phyloP scores from a whole-genome alignment of 2,797 vertebrate genomes.

The Sebastes iracundus region DNA sequence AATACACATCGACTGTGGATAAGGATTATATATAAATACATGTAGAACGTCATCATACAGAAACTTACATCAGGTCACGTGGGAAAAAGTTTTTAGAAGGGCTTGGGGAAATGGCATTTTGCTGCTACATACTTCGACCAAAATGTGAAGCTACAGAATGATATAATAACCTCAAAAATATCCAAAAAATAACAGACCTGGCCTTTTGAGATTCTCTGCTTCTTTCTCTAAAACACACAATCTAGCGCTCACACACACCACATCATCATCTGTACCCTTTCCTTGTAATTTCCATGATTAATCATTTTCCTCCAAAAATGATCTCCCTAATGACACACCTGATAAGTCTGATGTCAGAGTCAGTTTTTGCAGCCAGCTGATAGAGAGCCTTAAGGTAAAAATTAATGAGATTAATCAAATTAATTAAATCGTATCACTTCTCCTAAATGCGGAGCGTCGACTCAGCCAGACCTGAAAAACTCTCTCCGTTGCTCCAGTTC shows the following conservation, averaged over 20 bases:
- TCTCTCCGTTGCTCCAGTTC: slow-evolving; percentile 4
- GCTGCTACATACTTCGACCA: not conserved
- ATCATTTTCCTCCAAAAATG: slow-evolving; percentile 45
- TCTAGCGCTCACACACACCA: not conserved
- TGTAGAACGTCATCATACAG: not conserved
- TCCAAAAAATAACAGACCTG: not conserved
- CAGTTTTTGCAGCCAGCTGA: slow-evolving; percentile 45
- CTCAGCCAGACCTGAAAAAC: slow-evolving; percentile 16
- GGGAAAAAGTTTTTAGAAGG: not conserved
- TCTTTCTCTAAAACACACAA: not conserved
- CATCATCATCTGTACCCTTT: slow-evolving; percentile 2
- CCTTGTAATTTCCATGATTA: slow-evolving; percentile 53
- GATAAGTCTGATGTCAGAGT: slow-evolving; percentile 65
- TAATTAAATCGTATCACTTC: slow-evolving; percentile 57
- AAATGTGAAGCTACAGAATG: not conserved
- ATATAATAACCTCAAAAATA: no score
- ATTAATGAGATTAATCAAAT: slow-evolving; percentile 71
- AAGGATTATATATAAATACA: not conserved
- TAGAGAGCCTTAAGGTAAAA: slow-evolving; percentile 57
- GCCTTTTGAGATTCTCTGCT: not conserved
- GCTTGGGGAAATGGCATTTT: not conserved
- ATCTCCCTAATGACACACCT: slow-evolving; percentile 62
- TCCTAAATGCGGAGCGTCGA: slow-evolving; percentile 30
- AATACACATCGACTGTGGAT: not conserved
- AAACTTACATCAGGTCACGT: not conserved